A percentile compares a stretch with the other conserved stretches of the same genome.
Conservation (phyloP, 1,140 invertebrate genomes). For the Trichonephila clavipes region DNA sequence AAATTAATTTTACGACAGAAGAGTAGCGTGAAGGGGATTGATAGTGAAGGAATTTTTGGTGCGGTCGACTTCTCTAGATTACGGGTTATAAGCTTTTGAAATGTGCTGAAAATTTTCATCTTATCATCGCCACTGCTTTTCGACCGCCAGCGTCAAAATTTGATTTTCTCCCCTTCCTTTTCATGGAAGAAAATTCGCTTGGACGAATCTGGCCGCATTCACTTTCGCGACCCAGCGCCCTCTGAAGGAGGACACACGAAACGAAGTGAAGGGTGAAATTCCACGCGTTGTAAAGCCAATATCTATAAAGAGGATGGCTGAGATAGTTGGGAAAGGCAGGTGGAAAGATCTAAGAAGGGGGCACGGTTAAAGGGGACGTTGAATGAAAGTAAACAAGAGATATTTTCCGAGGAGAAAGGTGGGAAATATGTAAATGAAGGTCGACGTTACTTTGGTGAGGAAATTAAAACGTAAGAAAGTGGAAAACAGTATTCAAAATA, state of each 20-base stretch:
- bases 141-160: constrained; percentile 35
- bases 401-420: constrained; percentile 49
- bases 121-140: constrained; percentile 24
- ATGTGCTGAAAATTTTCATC: constrained; percentile 62
- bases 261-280: constrained; percentile 52
- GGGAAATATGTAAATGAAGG: constrained; percentile 62
- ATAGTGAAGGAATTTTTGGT: constrained; percentile 5
- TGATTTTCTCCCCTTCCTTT: constrained; percentile 58
- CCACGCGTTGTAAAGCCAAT: constrained; percentile 51
- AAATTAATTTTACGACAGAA: constrained; percentile 28
- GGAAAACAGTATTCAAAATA: constrained; percentile 62
- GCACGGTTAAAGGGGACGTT: background rate
- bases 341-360: background rate
- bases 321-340: constrained; percentile 3
- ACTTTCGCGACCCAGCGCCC: constrained; percentile 60
- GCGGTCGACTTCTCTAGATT: constrained; percentile 10
- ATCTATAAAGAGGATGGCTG: constrained; percentile 46
- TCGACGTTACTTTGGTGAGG: constrained; percentile 40
- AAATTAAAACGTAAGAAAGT: constrained; percentile 72
- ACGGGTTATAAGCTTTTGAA: constrained; percentile 61
- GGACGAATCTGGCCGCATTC: constrained; percentile 57
- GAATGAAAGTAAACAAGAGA: constrained; percentile 65
- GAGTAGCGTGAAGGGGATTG: constrained; percentile 5
- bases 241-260: constrained; percentile 15
- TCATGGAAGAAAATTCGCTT: constrained; percentile 47